phyloP scores from a whole-genome alignment of 2,113 vertebrate genomes.

The Malurus elegans region DNA sequence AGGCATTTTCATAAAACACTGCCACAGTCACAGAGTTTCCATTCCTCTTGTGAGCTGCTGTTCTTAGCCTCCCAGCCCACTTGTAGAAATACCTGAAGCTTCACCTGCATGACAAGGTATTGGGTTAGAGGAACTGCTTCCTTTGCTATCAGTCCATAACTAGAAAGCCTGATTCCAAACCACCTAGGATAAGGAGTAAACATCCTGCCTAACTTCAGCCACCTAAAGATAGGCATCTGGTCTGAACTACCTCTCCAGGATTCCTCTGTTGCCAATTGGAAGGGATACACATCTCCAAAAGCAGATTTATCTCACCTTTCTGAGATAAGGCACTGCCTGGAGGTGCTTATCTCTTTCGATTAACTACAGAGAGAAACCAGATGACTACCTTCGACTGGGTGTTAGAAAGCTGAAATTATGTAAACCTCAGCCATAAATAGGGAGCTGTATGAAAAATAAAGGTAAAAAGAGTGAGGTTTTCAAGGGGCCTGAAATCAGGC shows the following conservation, averaged over 20 bases:
- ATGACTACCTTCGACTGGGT: not conserved
- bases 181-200: not conserved
- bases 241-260: not conserved
- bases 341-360: not conserved
- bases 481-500: not conserved
- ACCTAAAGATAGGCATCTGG: not conserved
- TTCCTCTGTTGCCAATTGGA: not conserved
- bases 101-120: not conserved
- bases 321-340: not conserved
- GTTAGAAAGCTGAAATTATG: not conserved
- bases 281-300: not conserved
- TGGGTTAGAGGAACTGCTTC: not conserved
- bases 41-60: not conserved
- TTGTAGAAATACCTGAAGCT: not conserved
- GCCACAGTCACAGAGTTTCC: too few species aligned
- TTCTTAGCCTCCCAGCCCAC: not conserved
- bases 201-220: not conserved
- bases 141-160: not conserved
- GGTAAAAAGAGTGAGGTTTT: not conserved
- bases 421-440: not conserved
- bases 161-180: not conserved
- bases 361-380: not conserved
- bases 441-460: not conserved
- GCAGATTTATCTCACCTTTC: slow-evolving; percentile 10
- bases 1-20: not conserved